Evolutionary conservation across 1,140 invertebrate genomes (phyloP).

Genomic region (Orussus abietinus): DNA sequence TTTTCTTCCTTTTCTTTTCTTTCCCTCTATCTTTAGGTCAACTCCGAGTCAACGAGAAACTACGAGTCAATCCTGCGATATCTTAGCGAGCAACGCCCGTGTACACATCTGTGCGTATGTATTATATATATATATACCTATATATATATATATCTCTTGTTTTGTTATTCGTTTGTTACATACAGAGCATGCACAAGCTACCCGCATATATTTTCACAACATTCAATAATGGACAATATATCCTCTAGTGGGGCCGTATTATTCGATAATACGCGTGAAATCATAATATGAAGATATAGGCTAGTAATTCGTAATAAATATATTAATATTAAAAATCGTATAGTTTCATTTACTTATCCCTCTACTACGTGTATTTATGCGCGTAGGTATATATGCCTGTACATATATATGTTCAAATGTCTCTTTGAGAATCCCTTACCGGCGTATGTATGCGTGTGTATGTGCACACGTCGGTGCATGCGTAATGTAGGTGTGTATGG

Average conservation of each 20-base stretch:
- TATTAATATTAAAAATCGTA: slow-evolving; percentile 35
- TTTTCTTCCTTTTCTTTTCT: slow-evolving; percentile 3
- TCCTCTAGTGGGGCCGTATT: slow-evolving; percentile 19
- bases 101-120: not conserved
- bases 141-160: not conserved
- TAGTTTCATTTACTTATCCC: slow-evolving; percentile 25
- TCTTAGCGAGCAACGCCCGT: not conserved
- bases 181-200: slow-evolving; percentile 19
- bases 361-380: too few relatives aligned
- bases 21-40: not conserved
- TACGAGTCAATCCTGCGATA: not conserved
- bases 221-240: slow-evolving; percentile 20
- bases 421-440: too few relatives aligned
- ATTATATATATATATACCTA: slow-evolving; percentile 1
- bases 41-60: not conserved
- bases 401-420: too few relatives aligned
- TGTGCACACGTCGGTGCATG: too few relatives aligned
- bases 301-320: slow-evolving; percentile 31
- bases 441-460: too few relatives aligned
- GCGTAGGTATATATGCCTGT: not conserved
- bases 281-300: slow-evolving; percentile 12
- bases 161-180: slow-evolving; percentile 16
- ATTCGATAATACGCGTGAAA: too few relatives aligned
- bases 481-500: too few relatives aligned
- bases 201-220: slow-evolving; percentile 17